Evolutionary conservation across 2,888 invertebrate genomes (phyloP).

Genomic region (Stramonita haemastoma): DNA sequence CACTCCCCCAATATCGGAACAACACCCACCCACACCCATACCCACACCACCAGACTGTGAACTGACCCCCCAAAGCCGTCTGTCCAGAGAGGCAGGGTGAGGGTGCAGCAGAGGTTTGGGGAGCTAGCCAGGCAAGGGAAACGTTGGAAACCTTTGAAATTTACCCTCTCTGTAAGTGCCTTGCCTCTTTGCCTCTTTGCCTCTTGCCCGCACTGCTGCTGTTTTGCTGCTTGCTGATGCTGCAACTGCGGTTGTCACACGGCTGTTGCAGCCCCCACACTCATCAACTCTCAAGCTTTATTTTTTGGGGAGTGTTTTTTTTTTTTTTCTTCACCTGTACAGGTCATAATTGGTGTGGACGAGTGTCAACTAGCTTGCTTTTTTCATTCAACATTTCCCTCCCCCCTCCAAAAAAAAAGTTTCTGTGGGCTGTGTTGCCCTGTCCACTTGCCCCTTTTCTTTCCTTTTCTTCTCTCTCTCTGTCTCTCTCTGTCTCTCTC

Average conservation of each 20-base stretch:
- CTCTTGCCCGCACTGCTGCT: background rate
- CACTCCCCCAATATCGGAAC: too few relatives aligned
- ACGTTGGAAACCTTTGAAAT: constrained; percentile 30
- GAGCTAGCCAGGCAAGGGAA: background rate
- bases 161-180: constrained; percentile 26
- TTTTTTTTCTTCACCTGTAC: background rate
- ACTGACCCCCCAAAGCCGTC: background rate
- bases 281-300: background rate
- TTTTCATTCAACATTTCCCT: too few relatives aligned
- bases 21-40: too few relatives aligned
- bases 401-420: too few relatives aligned
- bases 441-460: too few relatives aligned
- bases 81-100: constrained; percentile 14
- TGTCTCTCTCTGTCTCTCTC: too few relatives aligned
- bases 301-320: background rate
- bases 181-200: background rate
- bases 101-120: background rate
- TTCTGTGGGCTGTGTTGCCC: too few relatives aligned
- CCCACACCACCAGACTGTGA: background rate
- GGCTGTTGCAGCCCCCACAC: background rate
- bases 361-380: too few relatives aligned
- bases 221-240: background rate
- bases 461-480: too few relatives aligned
- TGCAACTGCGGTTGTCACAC: background rate
- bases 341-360: too few relatives aligned